Evolutionary conservation across 2,797 vertebrate species (phyloP), one percentile per base, ranked within the genome.

Genomic region (Myoxocephalus aenaeus): DNA sequence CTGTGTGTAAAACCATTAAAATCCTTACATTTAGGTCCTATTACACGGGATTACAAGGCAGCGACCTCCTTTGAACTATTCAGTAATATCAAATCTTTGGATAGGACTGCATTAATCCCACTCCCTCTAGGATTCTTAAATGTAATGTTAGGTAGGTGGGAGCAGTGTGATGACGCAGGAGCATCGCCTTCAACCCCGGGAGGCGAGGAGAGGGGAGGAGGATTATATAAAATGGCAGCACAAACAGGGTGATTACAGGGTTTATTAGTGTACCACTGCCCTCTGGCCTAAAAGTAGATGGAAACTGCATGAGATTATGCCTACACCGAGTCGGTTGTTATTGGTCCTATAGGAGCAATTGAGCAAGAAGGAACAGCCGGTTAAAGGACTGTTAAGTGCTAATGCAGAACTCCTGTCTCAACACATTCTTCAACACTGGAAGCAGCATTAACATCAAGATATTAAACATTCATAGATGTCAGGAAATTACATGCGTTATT

Each of bases 11-110:
- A 57, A 74, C 75, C 71, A 82, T 85, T 88, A 83, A 67, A 73
- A 88, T 86, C 80, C 88, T 90, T 83, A 86, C 70, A 86, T 81
- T 80, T 77, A 34, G 61, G 48, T 68, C 20, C 58, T 67, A 56
- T 69, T 85, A 62, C 78, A 80, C 66, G 42, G 80, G 87, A 93
- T 92, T 89, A 90, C 48, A 59, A 79, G 77, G 64, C 65, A 80
- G 54, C 42, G 81, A 78, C 82, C 76, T 62, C 53, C 51, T 74
- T 70, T 79, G 65, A 91, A 83, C 80, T 65, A 14, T 40, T 62
- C 8, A 0, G 5, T 65, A 76, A 77, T 81, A 75, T 87, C 53
- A 80, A 75, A 74, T 72, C 57, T 59, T 68, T 81, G 54, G 73
- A 81, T 65, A 80, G 65, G 40, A 56, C 81, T 75, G 79, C 56